Conservation (phyloP, 2,797 vertebrate species). For the Parauchenoglanis ngamensis region DNA sequence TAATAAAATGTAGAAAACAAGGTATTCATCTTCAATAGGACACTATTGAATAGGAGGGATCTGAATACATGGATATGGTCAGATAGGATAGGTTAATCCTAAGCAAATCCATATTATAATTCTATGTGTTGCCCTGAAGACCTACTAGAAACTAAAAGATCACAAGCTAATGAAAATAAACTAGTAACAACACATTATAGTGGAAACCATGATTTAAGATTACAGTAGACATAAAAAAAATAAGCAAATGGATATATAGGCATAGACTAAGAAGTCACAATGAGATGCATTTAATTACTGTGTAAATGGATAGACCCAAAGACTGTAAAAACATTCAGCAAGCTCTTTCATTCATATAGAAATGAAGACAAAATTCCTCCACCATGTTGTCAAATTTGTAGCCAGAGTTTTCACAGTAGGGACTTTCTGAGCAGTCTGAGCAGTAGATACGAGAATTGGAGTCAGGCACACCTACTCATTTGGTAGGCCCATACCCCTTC, state of each 20-base stretch:
- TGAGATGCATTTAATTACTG: not conserved
- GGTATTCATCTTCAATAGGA: not conserved
- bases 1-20: not conserved
- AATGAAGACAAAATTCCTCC: too few species aligned
- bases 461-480: too few species aligned
- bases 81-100: not conserved
- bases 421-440: too few species aligned
- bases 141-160: not conserved
- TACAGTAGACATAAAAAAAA: not conserved
- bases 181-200: not conserved
- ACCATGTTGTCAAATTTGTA: too few species aligned
- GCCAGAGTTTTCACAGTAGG: too few species aligned
- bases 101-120: not conserved
- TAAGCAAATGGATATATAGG: not conserved
- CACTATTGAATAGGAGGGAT: not conserved
- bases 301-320: not conserved
- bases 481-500: too few species aligned
- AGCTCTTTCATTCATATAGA: too few species aligned
- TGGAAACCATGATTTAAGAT: not conserved
- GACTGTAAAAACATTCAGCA: too few species aligned
- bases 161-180: not conserved
- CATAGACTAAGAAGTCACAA: not conserved
- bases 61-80: not conserved
- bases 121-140: not conserved
- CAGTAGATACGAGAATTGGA: too few species aligned